Evolutionary conservation across 2,113 vertebrate genomes (phyloP).

Genomic region (Silurus glanis): DNA sequence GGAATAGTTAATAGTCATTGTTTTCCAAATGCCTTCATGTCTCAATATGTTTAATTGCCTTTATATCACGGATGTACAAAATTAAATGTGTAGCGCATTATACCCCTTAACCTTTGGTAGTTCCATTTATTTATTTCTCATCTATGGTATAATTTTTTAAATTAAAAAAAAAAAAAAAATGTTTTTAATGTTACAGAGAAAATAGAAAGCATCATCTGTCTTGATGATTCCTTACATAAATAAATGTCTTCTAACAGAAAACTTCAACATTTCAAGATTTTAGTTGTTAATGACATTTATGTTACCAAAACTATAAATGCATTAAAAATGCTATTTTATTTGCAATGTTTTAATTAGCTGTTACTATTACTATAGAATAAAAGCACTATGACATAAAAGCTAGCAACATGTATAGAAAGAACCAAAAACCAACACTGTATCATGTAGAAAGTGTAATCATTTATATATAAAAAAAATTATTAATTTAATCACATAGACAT

Average conservation of each 20-base stretch:
- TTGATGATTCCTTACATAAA: not conserved
- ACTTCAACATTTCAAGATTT: not conserved
- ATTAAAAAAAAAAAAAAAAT: not conserved
- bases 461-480: constrained; percentile 19
- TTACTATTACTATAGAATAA: not conserved
- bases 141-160: too few species aligned
- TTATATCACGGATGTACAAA: not conserved
- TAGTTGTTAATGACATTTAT: not conserved
- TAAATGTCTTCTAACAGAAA: not conserved
- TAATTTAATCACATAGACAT: not conserved
- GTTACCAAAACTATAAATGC: not conserved
- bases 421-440: not conserved
- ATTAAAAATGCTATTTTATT: too few species aligned
- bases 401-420: not conserved
- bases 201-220: not conserved
- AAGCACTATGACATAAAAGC: not conserved
- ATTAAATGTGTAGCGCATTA: not conserved
- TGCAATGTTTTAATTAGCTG: too few species aligned
- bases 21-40: not conserved
- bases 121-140: not conserved
- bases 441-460: not conserved
- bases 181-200: not conserved
- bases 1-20: not conserved
- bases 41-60: not conserved
- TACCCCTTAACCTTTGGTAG: too few species aligned